Evolutionary conservation across 2,113 vertebrate species (phyloP).

Genomic region (Petrocephalus zakoni): DNA sequence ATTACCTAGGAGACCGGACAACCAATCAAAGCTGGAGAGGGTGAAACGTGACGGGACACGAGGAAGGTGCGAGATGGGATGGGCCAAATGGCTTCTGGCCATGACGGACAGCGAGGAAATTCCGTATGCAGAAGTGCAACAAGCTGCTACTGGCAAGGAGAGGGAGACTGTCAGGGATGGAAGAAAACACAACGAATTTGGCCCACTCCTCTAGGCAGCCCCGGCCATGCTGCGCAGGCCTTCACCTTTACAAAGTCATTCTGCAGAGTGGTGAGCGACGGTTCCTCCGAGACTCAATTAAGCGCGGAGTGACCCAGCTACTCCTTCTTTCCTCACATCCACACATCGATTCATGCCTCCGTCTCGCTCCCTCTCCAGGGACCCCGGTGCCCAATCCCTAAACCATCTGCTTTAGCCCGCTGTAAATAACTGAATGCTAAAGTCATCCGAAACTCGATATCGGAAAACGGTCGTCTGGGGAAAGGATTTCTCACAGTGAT

Average conservation of each 20-base stretch:
- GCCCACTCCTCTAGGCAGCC: background rate
- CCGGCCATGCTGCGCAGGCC: background rate
- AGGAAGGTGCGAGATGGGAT: background rate
- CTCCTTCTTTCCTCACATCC: background rate
- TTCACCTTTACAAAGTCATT: background rate
- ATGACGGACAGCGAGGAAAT: background rate
- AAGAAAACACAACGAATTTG: background rate
- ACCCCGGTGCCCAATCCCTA: slow-evolving; percentile 20
- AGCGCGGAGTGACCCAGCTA: background rate
- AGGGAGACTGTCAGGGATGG: background rate
- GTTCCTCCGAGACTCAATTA: background rate
- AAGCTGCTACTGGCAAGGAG: background rate
- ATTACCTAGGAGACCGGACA: background rate
- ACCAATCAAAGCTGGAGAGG: background rate
- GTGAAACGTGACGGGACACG: background rate
- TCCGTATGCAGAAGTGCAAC: background rate
- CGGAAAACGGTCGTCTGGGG: background rate
- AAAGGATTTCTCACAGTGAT: slow-evolving; percentile 21
- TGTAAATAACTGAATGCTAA: slow-evolving; percentile 32
- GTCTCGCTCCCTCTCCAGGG: slow-evolving; percentile 2
- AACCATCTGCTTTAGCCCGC: slow-evolving; percentile 32
- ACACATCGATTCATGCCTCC: slow-evolving; percentile 17
- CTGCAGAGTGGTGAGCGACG: background rate
- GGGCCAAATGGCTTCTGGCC: background rate
- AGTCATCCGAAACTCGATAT: slow-evolving; percentile 32